Percentiles rank a stretch among this genome's conserved stretches.
phyloP scores from a whole-genome alignment of 2,113 vertebrate species.

The Psephotus haematonotus region DNA sequence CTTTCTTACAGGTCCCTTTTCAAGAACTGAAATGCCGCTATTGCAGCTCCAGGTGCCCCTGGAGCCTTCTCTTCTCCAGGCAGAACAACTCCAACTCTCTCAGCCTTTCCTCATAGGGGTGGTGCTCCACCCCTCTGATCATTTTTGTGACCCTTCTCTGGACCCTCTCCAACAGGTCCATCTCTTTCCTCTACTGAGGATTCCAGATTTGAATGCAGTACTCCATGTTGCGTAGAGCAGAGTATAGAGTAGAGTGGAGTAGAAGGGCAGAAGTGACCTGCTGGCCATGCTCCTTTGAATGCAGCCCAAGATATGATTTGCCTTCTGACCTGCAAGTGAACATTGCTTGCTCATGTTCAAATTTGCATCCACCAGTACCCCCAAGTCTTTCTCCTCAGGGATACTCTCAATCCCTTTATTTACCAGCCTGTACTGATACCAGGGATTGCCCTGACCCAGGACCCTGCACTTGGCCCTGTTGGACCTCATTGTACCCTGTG shows the following conservation, averaged over 20 bases:
- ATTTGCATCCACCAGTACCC: neutral
- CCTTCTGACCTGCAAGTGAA: neutral
- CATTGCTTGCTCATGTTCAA: neutral
- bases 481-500: neutral
- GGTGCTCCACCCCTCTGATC: neutral
- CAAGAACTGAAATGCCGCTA: neutral
- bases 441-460: neutral
- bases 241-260: neutral
- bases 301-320: neutral
- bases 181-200: neutral
- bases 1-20: neutral
- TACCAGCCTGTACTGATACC: neutral
- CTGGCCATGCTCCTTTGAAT: neutral
- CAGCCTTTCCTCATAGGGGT: neutral
- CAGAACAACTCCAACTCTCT: neutral
- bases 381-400: neutral
- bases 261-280: neutral
- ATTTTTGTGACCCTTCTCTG: neutral
- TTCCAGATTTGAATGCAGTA: neutral
- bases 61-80: neutral
- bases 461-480: neutral
- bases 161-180: neutral
- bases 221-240: neutral
- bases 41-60: neutral
- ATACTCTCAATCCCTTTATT: neutral